Base-by-base conservation (phyloP, 2,888 invertebrate species). In the Eulithis prunata region DNA sequence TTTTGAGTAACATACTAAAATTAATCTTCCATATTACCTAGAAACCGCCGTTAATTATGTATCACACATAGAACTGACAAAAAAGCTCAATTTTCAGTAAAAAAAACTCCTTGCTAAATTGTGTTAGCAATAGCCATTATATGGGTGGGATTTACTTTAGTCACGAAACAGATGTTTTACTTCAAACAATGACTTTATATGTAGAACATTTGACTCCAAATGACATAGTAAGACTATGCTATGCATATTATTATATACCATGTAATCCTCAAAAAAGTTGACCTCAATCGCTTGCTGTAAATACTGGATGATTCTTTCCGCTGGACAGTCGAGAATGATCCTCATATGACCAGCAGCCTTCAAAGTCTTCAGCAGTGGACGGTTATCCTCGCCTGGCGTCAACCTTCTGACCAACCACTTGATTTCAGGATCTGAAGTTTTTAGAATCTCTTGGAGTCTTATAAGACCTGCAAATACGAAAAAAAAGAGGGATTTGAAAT, bases 251-350 rank as follows among this genome's bases (percentile, higher is more conserved):
- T n/a, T n/a, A n/a, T n/a, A n/a, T 78, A 94, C 95, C 93, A 97
- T 96, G 83, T 97, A 97, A 78, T 97, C 97, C 66, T 96, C 96
- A 82, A 98, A 94, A 89, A 98, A 95, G 74, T 97, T 97, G 12
- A 98, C 95, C 84, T 97, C 96, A 72, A 95, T 94, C 0, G 98
- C 98, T 86, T 98, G 97, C 53, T 94, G 93, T 28, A 97, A 82
- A 56, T 97, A 94, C 2, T 94, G 90, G 1, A 95, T 78, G 12
- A 97, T 93, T 78, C 95, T 95, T 8, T 96, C 94, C 0, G 95
- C 89, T 0, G 95, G 94, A 76, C 97, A 97, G 81, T 97, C 97
- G 10, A 98, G 81, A 5, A 98, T 94, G 12, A 98, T 94, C 76
- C 96, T 95, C 57, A 94, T 95, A 75, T 96, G 95, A 1, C 95